A percentile compares a stretch with the other conserved stretches of the same genome.
phyloP scores from a whole-genome alignment of 2,888 invertebrate genomes.

The Lasioglossum pauxillum region DNA sequence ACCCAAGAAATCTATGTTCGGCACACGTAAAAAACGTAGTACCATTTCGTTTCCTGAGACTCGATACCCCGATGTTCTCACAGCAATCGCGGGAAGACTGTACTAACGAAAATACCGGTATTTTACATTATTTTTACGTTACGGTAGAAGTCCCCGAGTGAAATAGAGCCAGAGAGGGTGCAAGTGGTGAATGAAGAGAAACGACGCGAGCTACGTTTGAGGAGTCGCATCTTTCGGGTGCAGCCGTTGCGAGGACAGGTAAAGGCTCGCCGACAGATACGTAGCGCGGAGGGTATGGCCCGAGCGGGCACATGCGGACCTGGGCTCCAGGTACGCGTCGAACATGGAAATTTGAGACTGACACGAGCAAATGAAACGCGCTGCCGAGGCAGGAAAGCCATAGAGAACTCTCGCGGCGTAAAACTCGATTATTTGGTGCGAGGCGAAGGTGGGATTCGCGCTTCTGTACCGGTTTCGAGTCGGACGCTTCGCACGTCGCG shows the following conservation, averaged over 20 bases:
- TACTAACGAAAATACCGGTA: too few species aligned
- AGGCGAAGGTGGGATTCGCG: constrained; percentile 52
- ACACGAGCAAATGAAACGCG: constrained; percentile 57
- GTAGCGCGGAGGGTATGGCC: constrained; percentile 8
- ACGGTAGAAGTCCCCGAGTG: too few species aligned
- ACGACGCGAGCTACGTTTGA: neutral
- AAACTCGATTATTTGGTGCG: constrained; percentile 64
- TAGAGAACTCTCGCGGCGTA: constrained; percentile 45
- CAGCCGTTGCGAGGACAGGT: constrained; percentile 19
- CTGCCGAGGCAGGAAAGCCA: constrained; percentile 42
- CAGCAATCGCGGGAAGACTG: too few species aligned
- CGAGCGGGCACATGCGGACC: neutral
- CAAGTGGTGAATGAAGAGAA: too few species aligned
- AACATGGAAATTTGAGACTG: constrained; percentile 61
- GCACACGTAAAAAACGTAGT: too few species aligned
- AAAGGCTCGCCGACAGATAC: constrained; percentile 23
- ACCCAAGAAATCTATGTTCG: too few species aligned
- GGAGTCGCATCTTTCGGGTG: neutral
- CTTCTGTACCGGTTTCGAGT: constrained; percentile 58
- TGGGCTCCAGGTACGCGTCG: constrained; percentile 46
- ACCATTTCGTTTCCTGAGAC: too few species aligned
- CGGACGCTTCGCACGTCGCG: constrained; percentile 50
- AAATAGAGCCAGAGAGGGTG: too few species aligned
- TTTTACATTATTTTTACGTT: too few species aligned
- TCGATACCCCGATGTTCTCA: too few species aligned